Conservation (phyloP, 2,888 invertebrate genomes). For the Anthophora plumipes region DNA sequence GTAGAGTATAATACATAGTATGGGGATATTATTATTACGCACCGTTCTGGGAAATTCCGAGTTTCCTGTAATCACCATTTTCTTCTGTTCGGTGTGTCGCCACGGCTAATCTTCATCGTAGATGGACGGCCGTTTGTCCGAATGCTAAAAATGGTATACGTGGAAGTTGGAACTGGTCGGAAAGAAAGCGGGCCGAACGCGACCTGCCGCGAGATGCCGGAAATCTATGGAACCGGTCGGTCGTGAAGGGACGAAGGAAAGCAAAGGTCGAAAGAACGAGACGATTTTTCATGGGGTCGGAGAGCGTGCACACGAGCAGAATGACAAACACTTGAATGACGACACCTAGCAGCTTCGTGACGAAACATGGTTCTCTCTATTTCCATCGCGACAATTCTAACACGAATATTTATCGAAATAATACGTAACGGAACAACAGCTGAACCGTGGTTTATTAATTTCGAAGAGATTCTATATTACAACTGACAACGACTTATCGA, state of each 20-base stretch:
- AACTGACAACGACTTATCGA: neutral
- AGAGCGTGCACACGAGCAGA: slow-evolving; percentile 12
- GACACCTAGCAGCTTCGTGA: slow-evolving; percentile 15
- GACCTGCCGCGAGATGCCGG: neutral
- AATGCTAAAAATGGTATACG: slow-evolving; percentile 16
- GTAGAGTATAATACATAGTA: neutral
- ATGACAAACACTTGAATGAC: slow-evolving; percentile 39
- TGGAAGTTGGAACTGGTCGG: slow-evolving; percentile 11
- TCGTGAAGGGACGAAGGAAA: slow-evolving; percentile 11
- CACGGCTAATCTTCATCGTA: neutral
- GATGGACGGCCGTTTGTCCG: neutral
- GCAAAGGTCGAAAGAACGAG: slow-evolving; percentile 34
- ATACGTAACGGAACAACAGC: neutral
- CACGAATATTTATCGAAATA: too few species aligned
- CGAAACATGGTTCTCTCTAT: slow-evolving; percentile 6
- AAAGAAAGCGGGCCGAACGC: slow-evolving; percentile 29
- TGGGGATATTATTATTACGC: too few species aligned
- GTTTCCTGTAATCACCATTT: slow-evolving; percentile 3
- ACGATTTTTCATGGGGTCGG: slow-evolving; percentile 33
- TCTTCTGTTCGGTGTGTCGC: neutral
- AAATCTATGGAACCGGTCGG: neutral
- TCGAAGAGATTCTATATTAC: neutral
- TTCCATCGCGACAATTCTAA: too few species aligned
- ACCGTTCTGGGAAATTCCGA: neutral
- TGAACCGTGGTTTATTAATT: neutral